These are phyloP conservation scores for Petrocephalus zakoni DNA, from an alignment of 2,113 vertebrate species.

Conservation along the genomic window DNA sequence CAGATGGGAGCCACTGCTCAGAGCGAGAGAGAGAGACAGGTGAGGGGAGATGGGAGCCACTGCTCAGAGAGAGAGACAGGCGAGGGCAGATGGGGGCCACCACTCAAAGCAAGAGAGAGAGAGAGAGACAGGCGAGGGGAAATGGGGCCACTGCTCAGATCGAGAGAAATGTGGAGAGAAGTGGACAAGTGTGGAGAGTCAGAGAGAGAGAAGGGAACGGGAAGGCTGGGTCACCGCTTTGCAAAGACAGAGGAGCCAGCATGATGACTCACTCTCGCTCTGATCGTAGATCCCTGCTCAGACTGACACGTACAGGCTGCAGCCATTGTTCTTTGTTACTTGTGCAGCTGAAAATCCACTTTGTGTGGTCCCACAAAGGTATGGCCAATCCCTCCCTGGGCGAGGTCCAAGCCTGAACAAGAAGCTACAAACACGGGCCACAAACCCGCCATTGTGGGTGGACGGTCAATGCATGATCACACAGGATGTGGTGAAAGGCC, in stretches of 20 bases:
- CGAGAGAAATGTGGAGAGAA: too few relatives aligned
- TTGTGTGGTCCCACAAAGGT: neutral
- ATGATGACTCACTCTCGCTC: neutral
- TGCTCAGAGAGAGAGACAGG: too few relatives aligned
- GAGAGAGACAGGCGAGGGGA: neutral
- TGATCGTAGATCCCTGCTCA: neutral
- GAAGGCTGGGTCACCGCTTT: too few relatives aligned
- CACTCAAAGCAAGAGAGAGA: neutral
- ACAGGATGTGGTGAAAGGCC: neutral
- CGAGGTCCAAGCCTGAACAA: neutral
- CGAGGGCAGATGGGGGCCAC: too few relatives aligned
- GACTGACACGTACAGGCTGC: neutral
- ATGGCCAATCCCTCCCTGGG: neutral
- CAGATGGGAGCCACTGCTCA: too few relatives aligned
- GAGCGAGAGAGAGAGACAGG: too few relatives aligned
- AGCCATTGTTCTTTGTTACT: conserved; percentile 7
- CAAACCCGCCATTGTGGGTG: neutral
- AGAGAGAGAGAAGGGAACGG: too few relatives aligned
- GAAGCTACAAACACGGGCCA: conserved; percentile 3
- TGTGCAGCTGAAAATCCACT: neutral
- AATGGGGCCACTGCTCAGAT: neutral
- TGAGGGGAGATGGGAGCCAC: too few relatives aligned
- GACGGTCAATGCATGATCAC: conserved; percentile 1
- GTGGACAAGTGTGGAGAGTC: too few relatives aligned
- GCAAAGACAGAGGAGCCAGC: neutral